Percentiles rank a stretch among this genome's conserved stretches.
phyloP scores from a whole-genome alignment of 2,113 vertebrate species.

The Gymnarchus niloticus region DNA sequence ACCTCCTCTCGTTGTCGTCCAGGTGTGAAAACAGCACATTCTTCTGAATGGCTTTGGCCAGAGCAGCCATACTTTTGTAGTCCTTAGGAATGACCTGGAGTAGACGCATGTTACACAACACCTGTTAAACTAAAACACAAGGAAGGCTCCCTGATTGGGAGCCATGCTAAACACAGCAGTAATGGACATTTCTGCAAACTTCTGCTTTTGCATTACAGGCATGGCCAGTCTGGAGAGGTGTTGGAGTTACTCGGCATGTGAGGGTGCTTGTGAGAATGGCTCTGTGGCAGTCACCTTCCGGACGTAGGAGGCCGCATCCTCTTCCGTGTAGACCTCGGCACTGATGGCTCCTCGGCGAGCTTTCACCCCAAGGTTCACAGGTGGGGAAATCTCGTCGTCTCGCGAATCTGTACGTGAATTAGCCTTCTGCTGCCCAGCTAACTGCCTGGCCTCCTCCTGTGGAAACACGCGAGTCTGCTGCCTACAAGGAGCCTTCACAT shows the following conservation, averaged over 20 bases:
- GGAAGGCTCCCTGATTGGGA: no score
- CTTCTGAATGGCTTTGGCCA: slow-evolving; percentile 95
- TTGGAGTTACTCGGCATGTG: no score
- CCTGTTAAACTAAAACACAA: background rate
- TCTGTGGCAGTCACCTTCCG: slow-evolving; percentile 72
- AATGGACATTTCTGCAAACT: no score
- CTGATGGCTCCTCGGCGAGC: slow-evolving; percentile 94
- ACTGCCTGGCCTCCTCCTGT: slow-evolving; percentile 94
- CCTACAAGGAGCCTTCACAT: no score
- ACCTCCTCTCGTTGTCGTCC: slow-evolving; percentile 97
- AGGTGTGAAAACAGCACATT: slow-evolving; percentile 95
- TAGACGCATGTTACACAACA: background rate
- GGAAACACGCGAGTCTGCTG: background rate
- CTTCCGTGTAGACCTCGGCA: slow-evolving; percentile 96
- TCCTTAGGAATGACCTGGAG: slow-evolving; percentile 94
- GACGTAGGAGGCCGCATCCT: slow-evolving; percentile 94
- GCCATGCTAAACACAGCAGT: no score
- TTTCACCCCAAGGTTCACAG: slow-evolving; percentile 93
- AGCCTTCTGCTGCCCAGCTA: slow-evolving; percentile 86
- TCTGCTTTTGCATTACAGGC: no score
- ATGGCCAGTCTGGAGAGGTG: background rate
- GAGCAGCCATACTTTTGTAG: slow-evolving; percentile 97
- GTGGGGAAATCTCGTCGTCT: slow-evolving; percentile 94
- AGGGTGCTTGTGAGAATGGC: background rate
- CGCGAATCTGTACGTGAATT: slow-evolving; percentile 86